phyloP scores from a whole-genome alignment of 2,797 vertebrate species.

The Tapirus indicus region DNA sequence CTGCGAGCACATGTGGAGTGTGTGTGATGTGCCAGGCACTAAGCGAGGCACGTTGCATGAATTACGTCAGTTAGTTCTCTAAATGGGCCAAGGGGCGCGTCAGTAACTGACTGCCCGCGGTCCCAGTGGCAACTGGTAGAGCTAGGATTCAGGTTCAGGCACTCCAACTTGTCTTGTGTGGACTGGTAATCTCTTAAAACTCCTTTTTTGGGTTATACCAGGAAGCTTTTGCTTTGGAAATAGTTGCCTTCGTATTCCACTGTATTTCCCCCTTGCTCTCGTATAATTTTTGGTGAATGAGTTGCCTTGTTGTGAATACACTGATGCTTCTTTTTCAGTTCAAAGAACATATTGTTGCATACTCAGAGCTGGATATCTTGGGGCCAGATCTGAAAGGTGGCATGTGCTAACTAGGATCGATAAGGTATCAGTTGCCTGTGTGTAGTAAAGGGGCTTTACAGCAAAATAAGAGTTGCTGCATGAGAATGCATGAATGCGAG shows the following conservation, averaged over 20 bases:
- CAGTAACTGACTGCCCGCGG: not conserved
- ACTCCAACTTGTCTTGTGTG: not conserved
- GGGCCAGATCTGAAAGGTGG: not conserved
- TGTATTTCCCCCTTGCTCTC: not conserved
- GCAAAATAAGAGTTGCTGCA: not conserved
- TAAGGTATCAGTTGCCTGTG: too few relatives aligned
- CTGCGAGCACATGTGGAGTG: too few relatives aligned
- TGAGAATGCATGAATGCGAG: not conserved
- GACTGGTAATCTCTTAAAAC: not conserved
- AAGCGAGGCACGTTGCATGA: rapidly evolving
- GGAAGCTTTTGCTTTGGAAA: not conserved
- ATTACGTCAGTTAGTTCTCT: not conserved
- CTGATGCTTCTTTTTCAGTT: not conserved
- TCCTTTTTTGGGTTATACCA: not conserved
- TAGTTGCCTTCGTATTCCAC: rapidly evolving
- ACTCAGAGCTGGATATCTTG: not conserved
- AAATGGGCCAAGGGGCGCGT: not conserved
- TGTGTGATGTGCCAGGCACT: not conserved
- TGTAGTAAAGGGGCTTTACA: not conserved
- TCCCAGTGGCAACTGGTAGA: not conserved
- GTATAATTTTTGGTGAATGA: not conserved
- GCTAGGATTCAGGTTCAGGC: not conserved
- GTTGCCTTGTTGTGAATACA: not conserved
- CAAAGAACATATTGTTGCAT: not conserved
- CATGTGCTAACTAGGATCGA: not conserved